A percentile compares a stretch with the other conserved stretches of the same genome.
These are phyloP conservation scores for Strigamia transsilvanica DNA, from an alignment of 2,888 invertebrate species.

Conservation along the genomic window DNA sequence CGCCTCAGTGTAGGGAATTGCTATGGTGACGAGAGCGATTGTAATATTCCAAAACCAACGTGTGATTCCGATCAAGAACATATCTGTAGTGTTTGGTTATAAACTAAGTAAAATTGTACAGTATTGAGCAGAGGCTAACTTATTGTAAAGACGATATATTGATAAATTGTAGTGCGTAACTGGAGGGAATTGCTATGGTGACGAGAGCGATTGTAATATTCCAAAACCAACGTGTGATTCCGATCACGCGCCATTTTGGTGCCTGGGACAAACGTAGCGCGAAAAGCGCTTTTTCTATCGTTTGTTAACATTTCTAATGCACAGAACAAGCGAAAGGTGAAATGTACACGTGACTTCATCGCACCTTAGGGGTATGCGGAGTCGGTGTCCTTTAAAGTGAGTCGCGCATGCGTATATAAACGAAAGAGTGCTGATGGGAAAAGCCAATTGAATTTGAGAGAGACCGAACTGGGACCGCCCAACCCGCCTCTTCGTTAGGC, in stretches of 20 bases:
- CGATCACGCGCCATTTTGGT: too few relatives aligned
- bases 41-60: too few relatives aligned
- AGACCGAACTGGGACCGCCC: slow-evolving; percentile 34
- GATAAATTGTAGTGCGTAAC: not conserved
- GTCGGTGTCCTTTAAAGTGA: slow-evolving; percentile 39
- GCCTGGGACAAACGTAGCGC: not conserved
- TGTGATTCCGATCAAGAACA: too few relatives aligned
- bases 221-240: too few relatives aligned
- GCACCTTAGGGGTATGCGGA: slow-evolving; percentile 1
- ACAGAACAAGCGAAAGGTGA: not conserved
- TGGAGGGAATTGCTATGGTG: too few relatives aligned
- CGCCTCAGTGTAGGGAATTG: too few relatives aligned
- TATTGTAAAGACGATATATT: too few relatives aligned
- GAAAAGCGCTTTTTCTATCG: not conserved
- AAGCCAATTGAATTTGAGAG: slow-evolving; percentile 40
- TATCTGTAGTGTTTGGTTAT: too few relatives aligned
- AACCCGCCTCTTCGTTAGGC: slow-evolving; percentile 37
- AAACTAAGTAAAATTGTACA: too few relatives aligned
- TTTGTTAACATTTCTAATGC: not conserved
- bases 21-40: too few relatives aligned
- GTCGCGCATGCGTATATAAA: slow-evolving; percentile 31
- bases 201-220: too few relatives aligned
- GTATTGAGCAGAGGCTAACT: too few relatives aligned
- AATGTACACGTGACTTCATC: slow-evolving; percentile 4
- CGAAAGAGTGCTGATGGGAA: slow-evolving; percentile 22